These are phyloP conservation scores for Gastrophryne carolinensis DNA, from an alignment of 2,797 vertebrate species.

Conservation along the genomic window DNA sequence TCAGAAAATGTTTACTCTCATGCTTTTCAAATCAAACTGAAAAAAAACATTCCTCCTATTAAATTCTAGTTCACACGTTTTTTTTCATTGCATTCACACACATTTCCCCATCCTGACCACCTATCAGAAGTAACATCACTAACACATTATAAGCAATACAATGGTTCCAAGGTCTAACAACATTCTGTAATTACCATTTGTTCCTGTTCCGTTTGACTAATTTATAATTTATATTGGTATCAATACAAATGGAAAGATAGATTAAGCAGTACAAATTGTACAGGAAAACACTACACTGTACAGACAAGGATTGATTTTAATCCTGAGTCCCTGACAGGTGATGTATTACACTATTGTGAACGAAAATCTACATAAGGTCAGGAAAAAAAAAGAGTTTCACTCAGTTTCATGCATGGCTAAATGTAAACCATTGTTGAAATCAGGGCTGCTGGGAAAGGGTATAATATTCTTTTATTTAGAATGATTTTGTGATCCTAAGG, in stretches of 20 bases:
- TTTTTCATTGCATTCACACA: too few relatives aligned
- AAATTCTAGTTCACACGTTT: too few relatives aligned
- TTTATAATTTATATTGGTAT: conserved; percentile 36
- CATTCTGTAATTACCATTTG: conserved; percentile 22
- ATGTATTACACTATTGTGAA: conserved; percentile 31
- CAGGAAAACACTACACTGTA: conserved; percentile 7
- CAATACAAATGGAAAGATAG: conserved; percentile 19
- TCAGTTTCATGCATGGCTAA: conserved; percentile 7
- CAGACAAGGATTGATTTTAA: conserved; percentile 45
- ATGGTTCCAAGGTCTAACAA: conserved; percentile 10
- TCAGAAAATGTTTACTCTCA: too few relatives aligned
- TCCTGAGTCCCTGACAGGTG: conserved; percentile 34
- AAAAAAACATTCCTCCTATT: too few relatives aligned
- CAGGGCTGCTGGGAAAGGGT: not conserved
- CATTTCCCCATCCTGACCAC: too few relatives aligned
- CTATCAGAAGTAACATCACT: too few relatives aligned
- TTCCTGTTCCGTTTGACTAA: conserved; percentile 18
- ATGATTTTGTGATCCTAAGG: not conserved
- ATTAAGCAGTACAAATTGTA: conserved; percentile 24
- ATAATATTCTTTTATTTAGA: not conserved
- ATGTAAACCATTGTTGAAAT: not conserved
- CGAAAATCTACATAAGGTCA: conserved; percentile 6
- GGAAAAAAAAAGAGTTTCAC: conserved; percentile 9
- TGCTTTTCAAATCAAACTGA: too few relatives aligned
- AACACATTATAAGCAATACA: conserved; percentile 21